Base-by-base conservation (phyloP, 2,888 invertebrate genomes). In the Arctia plantaginis region DNA sequence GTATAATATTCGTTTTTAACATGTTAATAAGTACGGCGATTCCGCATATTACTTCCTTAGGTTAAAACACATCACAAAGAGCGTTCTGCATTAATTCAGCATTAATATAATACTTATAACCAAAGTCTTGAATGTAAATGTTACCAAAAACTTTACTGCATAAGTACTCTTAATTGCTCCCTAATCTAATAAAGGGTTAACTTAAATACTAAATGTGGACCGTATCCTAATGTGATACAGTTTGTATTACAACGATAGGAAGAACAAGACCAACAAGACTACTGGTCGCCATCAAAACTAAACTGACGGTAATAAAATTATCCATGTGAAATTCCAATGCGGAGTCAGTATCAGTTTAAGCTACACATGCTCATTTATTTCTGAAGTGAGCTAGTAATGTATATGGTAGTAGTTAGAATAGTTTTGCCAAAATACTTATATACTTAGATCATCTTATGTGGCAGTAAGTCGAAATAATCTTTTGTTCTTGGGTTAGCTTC, bases 201-300 rank as follows among this genome's bases (percentile, higher is more conserved):
- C 72, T 74, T 59, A 70, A 65, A 23, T 47, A 71, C n/a, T 72
- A 72, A 81, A 41, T 79, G 67, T 81, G 66, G 72, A 80, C 87
- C 78, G 75, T 86, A 80, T 76, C 23, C 3, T 66, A 59, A 47
- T 27, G 35, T 3, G 7, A 64, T 67, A 88, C 79, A 76, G 84
- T 77, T 75, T 72, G 79, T 78, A 82, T 78, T 85, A 72, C 72
- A 75, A 71, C 41, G 55, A 73, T 73, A 76, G 70, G 76, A 76
- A 71, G 82, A 83, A 84, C 83, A 85, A 83, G 84, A 84, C 82
- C 82, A 83, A 84, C 83, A 85, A 83, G 84, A 84, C 82, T 83
- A 85, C 85, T 83, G 80, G 82, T 85, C 85, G 83, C 85, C 89
- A 90, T 91, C 90, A 90, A 90, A 90, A 89, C 90, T 90, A 87